phyloP scores from a whole-genome alignment of 2,888 invertebrate species.

The Leucoptera coffeella region DNA sequence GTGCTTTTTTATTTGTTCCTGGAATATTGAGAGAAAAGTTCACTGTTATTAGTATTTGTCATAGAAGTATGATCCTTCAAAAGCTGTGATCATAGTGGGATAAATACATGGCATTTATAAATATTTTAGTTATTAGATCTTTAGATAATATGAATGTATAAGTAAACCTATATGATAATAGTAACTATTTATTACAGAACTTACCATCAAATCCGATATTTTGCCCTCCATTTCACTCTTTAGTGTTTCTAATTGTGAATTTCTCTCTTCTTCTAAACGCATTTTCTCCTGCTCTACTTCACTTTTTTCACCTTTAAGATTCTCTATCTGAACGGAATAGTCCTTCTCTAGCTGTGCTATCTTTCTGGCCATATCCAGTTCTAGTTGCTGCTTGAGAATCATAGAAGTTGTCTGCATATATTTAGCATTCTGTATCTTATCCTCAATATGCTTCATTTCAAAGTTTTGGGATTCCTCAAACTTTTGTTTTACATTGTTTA shows the following conservation, averaged over 20 bases:
- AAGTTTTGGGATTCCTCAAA: conserved; percentile 34
- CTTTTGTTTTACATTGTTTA: conserved; percentile 27
- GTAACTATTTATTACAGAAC: not conserved
- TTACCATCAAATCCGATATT: conserved; percentile 27
- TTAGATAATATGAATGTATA: no score
- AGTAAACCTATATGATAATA: no score
- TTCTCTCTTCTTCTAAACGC: conserved; percentile 32
- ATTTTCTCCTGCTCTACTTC: conserved; percentile 39
- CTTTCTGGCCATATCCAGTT: conserved; percentile 34
- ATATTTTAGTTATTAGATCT: no score
- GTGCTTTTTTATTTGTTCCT: conserved; percentile 35
- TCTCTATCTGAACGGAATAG: conserved; percentile 33
- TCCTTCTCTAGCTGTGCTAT: conserved; percentile 32
- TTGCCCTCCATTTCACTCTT: conserved; percentile 27
- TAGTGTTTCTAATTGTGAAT: conserved; percentile 19
- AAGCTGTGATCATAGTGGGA: no score
- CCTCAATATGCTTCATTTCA: conserved; percentile 32
- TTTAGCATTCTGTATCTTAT: conserved; percentile 33
- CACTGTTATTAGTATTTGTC: no score
- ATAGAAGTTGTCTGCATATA: conserved; percentile 25
- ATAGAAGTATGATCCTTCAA: no score
- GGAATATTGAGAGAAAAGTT: conserved; percentile 7
- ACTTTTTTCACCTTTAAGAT: conserved; percentile 37
- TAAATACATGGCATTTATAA: no score
- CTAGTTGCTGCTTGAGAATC: conserved; percentile 32